A percentile compares a stretch with the other conserved stretches of the same genome.
Conservation (phyloP, 2,888 invertebrate species). For the Alloplasta piceator region DNA sequence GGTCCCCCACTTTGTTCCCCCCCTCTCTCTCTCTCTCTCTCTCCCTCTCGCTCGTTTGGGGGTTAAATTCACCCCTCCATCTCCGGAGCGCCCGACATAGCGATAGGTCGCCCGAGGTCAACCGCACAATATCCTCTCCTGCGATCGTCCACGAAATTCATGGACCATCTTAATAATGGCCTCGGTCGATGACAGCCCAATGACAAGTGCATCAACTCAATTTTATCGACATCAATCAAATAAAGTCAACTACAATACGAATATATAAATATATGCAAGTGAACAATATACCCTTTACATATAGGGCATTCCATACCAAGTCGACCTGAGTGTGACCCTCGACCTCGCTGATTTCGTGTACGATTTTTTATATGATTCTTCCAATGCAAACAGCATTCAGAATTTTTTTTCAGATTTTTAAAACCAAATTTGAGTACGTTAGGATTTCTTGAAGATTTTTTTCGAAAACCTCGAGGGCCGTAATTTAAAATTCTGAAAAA, state of each 20-base stretch:
- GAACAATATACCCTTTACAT: too few relatives aligned
- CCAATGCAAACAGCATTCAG: too few relatives aligned
- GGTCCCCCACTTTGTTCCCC: constrained; percentile 61
- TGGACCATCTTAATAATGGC: constrained; percentile 58
- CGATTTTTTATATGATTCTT: too few relatives aligned
- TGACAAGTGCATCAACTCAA: constrained; percentile 58
- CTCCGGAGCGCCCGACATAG: constrained; percentile 44
- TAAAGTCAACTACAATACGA: not conserved
- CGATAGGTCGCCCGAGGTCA: constrained; percentile 49
- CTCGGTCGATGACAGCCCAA: constrained; percentile 43
- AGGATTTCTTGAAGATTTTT: too few relatives aligned
- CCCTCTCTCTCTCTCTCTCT: constrained; percentile 7
- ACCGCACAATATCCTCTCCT: constrained; percentile 45
- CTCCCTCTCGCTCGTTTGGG: constrained; percentile 24
- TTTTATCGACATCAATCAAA: constrained; percentile 21
- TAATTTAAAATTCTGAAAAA: too few relatives aligned
- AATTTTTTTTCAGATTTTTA: too few relatives aligned
- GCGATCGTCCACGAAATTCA: constrained; percentile 39
- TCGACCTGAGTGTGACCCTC: too few relatives aligned
- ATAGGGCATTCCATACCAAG: too few relatives aligned
- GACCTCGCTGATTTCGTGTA: too few relatives aligned
- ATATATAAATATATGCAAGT: constrained; percentile 1
- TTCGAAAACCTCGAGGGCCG: too few relatives aligned
- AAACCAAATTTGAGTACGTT: too few relatives aligned
- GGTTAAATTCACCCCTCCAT: constrained; percentile 62